These are phyloP conservation scores for Lepidotrigona ventralis DNA, from an alignment of 1,140 invertebrate genomes.

Conservation along the genomic window DNA sequence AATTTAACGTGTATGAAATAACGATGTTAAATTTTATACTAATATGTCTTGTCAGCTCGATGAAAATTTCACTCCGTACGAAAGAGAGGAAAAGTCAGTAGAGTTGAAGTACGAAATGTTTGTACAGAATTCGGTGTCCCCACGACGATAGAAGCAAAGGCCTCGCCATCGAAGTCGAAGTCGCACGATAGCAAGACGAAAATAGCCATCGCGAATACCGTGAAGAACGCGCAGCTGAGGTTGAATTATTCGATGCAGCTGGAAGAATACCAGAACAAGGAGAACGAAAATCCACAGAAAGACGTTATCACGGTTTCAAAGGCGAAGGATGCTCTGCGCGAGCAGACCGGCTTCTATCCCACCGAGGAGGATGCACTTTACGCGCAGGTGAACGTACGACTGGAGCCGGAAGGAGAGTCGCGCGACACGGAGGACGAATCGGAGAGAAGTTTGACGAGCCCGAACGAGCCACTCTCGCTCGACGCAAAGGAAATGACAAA, in stretches of 20 bases:
- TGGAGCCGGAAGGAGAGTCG: conserved; percentile 77
- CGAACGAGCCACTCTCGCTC: conserved; percentile 32
- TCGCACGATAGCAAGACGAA: conserved; percentile 68
- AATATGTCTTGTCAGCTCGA: no score
- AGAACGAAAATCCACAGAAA: conserved; percentile 84
- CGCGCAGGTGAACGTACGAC: conserved; percentile 74
- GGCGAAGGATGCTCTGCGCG: conserved; percentile 41
- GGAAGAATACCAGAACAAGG: conserved; percentile 85
- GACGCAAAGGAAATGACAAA: conserved; percentile 42
- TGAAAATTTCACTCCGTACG: no score
- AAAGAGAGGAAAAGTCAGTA: neutral
- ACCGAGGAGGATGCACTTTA: conserved; percentile 75
- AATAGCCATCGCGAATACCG: conserved; percentile 70
- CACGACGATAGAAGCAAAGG: conserved; percentile 65
- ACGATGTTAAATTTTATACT: no score
- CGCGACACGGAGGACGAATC: conserved; percentile 76
- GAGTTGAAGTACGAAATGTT: neutral
- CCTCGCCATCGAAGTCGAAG: conserved; percentile 68
- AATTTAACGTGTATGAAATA: no score
- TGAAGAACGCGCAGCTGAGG: conserved; percentile 62
- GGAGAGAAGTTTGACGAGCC: conserved; percentile 61
- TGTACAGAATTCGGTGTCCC: conserved; percentile 79
- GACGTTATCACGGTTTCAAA: conserved; percentile 55
- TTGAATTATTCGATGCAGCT: conserved; percentile 74
- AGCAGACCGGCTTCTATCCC: conserved; percentile 52